Evolutionary conservation across 2,888 invertebrate genomes (phyloP), one percentile per base, ranked within the genome.

Genomic region (Coenonympha glycerion): DNA sequence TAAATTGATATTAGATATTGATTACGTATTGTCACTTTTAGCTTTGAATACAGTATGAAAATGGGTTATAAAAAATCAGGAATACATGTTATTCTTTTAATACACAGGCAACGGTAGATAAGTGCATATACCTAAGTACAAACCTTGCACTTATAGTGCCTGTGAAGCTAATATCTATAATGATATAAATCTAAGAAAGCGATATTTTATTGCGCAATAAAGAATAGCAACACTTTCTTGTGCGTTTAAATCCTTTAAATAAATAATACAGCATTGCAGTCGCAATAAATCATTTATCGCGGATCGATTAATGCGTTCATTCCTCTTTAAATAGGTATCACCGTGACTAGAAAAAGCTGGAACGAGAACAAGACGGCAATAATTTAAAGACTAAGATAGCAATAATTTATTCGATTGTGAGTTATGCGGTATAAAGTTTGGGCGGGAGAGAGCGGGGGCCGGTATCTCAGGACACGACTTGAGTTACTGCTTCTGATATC

Each of bases 391-490:
- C 77, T 78, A 78, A 76, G 73, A 75, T 71, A 68, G 75, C 71
- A 73, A 80, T 82, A 79, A 78, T 69, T 83, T 81, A 83, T 79
- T 76, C 76, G 65, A 68, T 66, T 68, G 76, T 79, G 82, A 85
- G 74, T 85, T 82, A 85, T 79, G 72, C 76, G 66, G 73, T 75
- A 79, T 77, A 73, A 79, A 76, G 76, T 78, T 77, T 71, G 76
- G 76, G 81, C 81, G 73, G 79, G 70, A 71, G 59, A 63, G 66
- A 64, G 69, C 68, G 69, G 65, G 61, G 62, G 61, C 58, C 59
- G 61, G 66, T 75, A 72, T 74, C 70, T 67, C 58, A 62, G 64
- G 64, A 65, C 71, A 71, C 69, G 68, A 52, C 58, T 57, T 63
- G 63, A 64, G 54, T 64, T 63, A 64, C 56, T 57, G 51, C 58